Evolutionary conservation across 1,140 invertebrate species (phyloP), one percentile per base, ranked within the genome.

Genomic region (Drosophila insularis): DNA sequence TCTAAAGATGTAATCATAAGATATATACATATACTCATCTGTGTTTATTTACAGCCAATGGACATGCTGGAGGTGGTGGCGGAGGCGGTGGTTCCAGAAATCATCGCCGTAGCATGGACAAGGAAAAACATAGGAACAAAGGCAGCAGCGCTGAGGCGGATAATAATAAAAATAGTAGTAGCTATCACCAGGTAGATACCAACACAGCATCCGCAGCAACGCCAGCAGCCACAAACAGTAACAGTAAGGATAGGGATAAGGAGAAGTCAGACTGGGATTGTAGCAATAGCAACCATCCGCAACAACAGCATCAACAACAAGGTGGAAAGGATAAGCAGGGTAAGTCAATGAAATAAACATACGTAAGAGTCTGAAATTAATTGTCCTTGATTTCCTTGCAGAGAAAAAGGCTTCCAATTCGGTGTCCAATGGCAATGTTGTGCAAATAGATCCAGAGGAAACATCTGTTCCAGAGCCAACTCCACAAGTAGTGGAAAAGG

Each of bases 191-290:
- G 40, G 80, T 68, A 43, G 85, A 81, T 65, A 70, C 73, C 63
- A 78, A 56, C 55, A 66, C 70, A 68, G 59, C 53, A 69, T 11
- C 32, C 7, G 40, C 67, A 66, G 13, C 65, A 65, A 54, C 67
- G 60, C 58, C 75, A 32, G 65, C 71, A 80, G 61, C 69, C 80
- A 89, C 54, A 66, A 69, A 50, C 72, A 71, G 56, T 63, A 79
- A 61, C 23, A 67, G 65, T 80, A 79, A 78, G 81, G 81, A 85
- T 81, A 85, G 76, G 62, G 85, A 81, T 81, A 89, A 90, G 76
- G 81, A 90, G 81, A 86, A 87, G 75, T 81, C 78, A 80, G 89
- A 90, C 80, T 89, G 86, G 77, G 84, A 89, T 89, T 80, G 81
- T 72, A 58, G 76, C 82, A 87, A 65, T 62, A 67, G 65, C 68